A percentile compares a stretch with the other conserved stretches of the same genome.
Conservation (phyloP, 2,888 invertebrate species). For the Nomada fucata region DNA sequence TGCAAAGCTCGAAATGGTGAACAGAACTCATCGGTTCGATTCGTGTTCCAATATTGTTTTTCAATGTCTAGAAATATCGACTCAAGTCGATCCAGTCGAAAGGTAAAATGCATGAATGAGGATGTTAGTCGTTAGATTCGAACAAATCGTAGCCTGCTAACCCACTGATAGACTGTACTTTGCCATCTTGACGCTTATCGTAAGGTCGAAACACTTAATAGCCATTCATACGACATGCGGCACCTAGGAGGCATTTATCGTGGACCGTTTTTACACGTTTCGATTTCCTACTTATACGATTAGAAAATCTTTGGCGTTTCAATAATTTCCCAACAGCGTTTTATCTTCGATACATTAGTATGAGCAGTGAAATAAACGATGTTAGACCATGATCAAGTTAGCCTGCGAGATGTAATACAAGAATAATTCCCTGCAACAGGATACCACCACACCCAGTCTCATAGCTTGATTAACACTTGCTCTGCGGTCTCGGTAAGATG, state of each 20-base stretch:
- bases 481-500: conserved; percentile 32
- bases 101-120: conserved; percentile 65
- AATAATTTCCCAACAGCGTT: neutral
- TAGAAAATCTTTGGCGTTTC: neutral
- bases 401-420: conserved; percentile 36
- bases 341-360: neutral
- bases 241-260: conserved; percentile 16
- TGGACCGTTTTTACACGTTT: conserved; percentile 26
- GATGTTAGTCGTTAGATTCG: conserved; percentile 70
- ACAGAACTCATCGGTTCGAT: neutral
- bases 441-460: conserved; percentile 60
- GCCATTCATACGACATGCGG: conserved; percentile 43
- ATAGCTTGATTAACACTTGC: conserved; percentile 52
- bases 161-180: conserved; percentile 53
- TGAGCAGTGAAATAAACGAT: neutral
- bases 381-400: conserved; percentile 7
- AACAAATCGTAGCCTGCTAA: conserved; percentile 71
- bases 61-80: conserved; percentile 4
- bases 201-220: conserved; percentile 73
- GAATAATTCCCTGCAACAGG: conserved; percentile 57
- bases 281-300: neutral
- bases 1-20: neutral
- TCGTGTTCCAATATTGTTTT: neutral
- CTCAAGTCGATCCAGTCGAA: conserved; percentile 11
- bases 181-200: conserved; percentile 64